Conservation (phyloP, 2,113 vertebrate species). For the Trematomus loennbergii region DNA sequence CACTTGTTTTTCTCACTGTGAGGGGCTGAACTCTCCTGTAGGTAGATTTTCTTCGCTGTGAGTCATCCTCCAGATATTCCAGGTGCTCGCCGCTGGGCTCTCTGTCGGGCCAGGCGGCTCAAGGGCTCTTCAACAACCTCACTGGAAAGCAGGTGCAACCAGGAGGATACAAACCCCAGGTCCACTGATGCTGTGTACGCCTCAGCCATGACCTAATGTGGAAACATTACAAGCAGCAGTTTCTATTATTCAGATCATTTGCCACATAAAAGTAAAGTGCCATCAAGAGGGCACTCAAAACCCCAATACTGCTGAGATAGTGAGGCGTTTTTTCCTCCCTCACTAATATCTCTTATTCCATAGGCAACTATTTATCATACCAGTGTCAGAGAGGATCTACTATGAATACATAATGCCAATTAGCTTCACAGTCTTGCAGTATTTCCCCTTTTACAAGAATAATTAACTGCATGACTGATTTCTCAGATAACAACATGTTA, state of each 20-base stretch:
- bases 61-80: conserved; percentile 74
- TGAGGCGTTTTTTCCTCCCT: conserved; percentile 25
- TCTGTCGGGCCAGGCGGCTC: conserved; percentile 57
- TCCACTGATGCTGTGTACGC: conserved; percentile 29
- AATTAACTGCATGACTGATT: conserved; percentile 70
- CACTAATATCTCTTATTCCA: conserved; percentile 43
- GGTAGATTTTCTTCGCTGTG: conserved; percentile 63
- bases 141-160: conserved; percentile 73
- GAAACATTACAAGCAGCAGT: conserved; percentile 38
- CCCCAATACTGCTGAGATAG: conserved; percentile 21
- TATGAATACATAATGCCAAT: conserved; percentile 42
- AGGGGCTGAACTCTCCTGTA: conserved; percentile 56
- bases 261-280: conserved; percentile 63
- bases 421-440: conserved; percentile 53
- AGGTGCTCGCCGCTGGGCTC: conserved; percentile 64
- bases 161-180: conserved; percentile 32
- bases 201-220: conserved; percentile 48
- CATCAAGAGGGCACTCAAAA: conserved; percentile 59
- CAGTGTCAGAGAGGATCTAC: conserved; percentile 28
- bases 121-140: conserved; percentile 46
- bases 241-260: conserved; percentile 59
- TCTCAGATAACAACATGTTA: conserved; percentile 60
- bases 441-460: conserved; percentile 62
- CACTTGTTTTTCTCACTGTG: conserved; percentile 61
- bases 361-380: conserved; percentile 28